Conservation (phyloP, 1,140 invertebrate genomes). For the Pseudomyrmex flavicornis region DNA sequence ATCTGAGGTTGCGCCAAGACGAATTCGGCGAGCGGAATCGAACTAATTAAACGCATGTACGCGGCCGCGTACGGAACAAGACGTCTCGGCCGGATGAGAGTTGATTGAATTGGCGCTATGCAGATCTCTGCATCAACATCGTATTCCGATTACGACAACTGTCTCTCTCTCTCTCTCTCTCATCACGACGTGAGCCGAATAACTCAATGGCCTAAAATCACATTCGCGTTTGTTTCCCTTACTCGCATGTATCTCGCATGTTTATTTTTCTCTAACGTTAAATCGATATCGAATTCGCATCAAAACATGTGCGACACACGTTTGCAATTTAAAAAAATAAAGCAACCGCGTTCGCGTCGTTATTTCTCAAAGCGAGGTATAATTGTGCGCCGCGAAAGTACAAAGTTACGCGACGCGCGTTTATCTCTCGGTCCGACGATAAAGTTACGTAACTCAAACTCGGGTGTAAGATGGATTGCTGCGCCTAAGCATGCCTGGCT, state of each 20-base stretch:
- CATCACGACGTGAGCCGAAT: background rate
- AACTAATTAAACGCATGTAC: slow-evolving; percentile 59
- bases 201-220: slow-evolving; percentile 42
- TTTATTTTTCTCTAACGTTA: background rate
- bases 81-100: slow-evolving; percentile 4
- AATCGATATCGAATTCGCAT: background rate
- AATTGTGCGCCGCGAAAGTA: background rate
- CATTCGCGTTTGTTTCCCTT: background rate
- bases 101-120: slow-evolving; percentile 57
- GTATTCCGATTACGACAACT: slow-evolving; percentile 20
- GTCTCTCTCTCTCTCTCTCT: background rate
- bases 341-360: background rate
- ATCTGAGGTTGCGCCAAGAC: slow-evolving; percentile 50
- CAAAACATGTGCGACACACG: too few species aligned
- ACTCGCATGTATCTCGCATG: background rate
- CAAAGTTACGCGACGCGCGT: slow-evolving; percentile 1
- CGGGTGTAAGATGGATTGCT: slow-evolving; percentile 53
- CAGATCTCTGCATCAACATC: slow-evolving; percentile 37
- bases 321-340: background rate
- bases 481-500: slow-evolving; percentile 31
- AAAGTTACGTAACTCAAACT: slow-evolving; percentile 32
- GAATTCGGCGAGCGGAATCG: slow-evolving; percentile 57
- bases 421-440: background rate
- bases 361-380: background rate
- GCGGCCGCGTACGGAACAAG: background rate